phyloP scores from a whole-genome alignment of 2,888 invertebrate species.

The Leptopilina drosophilae region DNA sequence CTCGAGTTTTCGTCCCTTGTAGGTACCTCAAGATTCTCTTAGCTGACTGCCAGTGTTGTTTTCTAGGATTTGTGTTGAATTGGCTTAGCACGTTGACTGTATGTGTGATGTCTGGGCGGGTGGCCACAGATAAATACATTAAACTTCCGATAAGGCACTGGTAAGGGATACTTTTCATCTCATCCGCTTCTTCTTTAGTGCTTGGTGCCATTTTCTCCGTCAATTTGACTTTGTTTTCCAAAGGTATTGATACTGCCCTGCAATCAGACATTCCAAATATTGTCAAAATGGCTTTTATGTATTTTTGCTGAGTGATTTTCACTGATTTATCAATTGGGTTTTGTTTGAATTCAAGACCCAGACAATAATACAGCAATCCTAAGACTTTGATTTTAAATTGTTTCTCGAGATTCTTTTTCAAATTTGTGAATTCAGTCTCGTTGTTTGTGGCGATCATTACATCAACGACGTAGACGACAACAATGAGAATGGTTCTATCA shows the following conservation, averaged over 20 bases:
- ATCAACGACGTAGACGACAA: too few species aligned
- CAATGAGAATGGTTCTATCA: too few species aligned
- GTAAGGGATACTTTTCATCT: neutral
- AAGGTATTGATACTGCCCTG: slow-evolving; percentile 44
- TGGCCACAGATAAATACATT: slow-evolving; percentile 46
- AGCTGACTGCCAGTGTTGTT: slow-evolving; percentile 41
- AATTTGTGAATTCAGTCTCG: too few species aligned
- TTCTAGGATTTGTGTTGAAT: slow-evolving; percentile 43
- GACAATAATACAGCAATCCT: too few species aligned
- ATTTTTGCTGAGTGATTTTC: neutral
- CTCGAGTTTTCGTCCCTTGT: slow-evolving; percentile 43
- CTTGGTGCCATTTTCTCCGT: neutral
- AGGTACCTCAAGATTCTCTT: slow-evolving; percentile 46
- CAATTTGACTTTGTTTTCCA: slow-evolving; percentile 47
- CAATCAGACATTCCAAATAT: slow-evolving; percentile 46
- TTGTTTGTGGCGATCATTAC: too few species aligned
- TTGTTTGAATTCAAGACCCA: too few species aligned
- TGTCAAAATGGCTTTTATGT: slow-evolving; percentile 43
- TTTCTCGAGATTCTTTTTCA: too few species aligned
- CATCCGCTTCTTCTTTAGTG: slow-evolving; percentile 4
- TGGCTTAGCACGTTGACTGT: slow-evolving; percentile 45
- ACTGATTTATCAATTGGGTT: too few species aligned
- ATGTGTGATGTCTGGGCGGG: slow-evolving; percentile 48
- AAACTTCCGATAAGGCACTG: slow-evolving; percentile 45
- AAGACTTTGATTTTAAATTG: too few species aligned